phyloP scores from a whole-genome alignment of 2,888 invertebrate species.

The Heterodera filipjevi region DNA sequence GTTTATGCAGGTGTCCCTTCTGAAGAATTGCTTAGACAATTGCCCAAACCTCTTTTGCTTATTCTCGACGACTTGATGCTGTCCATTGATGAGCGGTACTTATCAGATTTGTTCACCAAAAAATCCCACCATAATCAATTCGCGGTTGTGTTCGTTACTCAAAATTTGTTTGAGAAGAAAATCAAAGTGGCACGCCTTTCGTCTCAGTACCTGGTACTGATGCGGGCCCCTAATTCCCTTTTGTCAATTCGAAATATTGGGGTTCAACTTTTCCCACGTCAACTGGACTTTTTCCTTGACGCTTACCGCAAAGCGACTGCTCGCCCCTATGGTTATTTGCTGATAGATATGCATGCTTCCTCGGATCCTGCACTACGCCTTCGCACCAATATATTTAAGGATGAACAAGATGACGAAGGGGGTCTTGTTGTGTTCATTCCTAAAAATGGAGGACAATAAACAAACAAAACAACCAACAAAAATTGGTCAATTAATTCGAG shows the following conservation, averaged over 20 bases:
- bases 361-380: constrained; percentile 25
- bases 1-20: constrained; percentile 31
- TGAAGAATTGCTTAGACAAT: constrained; percentile 13
- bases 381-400: constrained; percentile 32
- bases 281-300: constrained; percentile 24
- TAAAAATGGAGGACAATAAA: background rate
- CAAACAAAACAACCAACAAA: too few species aligned
- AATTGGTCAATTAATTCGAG: too few species aligned
- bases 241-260: constrained; percentile 27
- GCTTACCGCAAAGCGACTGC: constrained; percentile 7
- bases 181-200: constrained; percentile 34
- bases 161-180: constrained; percentile 38
- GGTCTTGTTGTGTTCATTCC: constrained; percentile 11
- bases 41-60: constrained; percentile 19
- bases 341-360: constrained; percentile 35
- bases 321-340: constrained; percentile 33
- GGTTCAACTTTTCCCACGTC: constrained; percentile 32
- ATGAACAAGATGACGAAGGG: constrained; percentile 19
- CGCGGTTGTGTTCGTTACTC: constrained; percentile 33
- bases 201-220: constrained; percentile 37
- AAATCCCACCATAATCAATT: constrained; percentile 31
- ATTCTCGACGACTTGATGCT: constrained; percentile 33
- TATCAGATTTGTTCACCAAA: constrained; percentile 36
- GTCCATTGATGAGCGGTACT: constrained; percentile 23
- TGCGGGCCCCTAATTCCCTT: constrained; percentile 31